Evolutionary conservation across 2,888 invertebrate species (phyloP).

Genomic region (Alcis repandata): DNA sequence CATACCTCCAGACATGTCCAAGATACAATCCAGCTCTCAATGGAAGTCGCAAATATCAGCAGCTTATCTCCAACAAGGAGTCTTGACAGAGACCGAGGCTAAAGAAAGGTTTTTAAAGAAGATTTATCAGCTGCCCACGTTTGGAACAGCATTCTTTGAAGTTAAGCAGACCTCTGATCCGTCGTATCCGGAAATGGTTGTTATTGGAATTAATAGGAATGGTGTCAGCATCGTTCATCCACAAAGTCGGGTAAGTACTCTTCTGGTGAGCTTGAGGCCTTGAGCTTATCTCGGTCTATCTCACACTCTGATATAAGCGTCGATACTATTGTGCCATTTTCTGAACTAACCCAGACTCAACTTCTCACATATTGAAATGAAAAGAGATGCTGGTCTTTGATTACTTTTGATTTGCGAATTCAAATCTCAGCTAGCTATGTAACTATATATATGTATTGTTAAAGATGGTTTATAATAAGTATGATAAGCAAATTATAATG

Average conservation of each 20-base stretch:
- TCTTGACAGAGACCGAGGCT: constrained; percentile 89
- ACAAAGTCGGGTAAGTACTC: constrained; percentile 90
- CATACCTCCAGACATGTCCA: constrained; percentile 92
- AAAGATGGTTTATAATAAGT: no score
- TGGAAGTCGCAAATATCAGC: constrained; percentile 93
- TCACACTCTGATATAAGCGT: no score
- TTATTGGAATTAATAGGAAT: constrained; percentile 96
- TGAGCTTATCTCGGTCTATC: no score
- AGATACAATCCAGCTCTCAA: constrained; percentile 90
- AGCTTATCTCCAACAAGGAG: constrained; percentile 88
- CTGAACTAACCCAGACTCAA: no score
- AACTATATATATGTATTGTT: no score
- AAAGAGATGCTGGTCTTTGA: no score
- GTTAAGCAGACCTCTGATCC: constrained; percentile 96
- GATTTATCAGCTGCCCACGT: constrained; percentile 93
- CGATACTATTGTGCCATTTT: no score
- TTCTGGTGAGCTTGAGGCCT: not conserved
- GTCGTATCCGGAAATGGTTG: constrained; percentile 93
- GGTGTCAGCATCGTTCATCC: constrained; percentile 97
- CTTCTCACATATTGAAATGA: no score
- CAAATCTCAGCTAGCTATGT: no score
- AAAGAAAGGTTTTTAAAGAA: constrained; percentile 93
- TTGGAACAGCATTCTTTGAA: constrained; percentile 98
- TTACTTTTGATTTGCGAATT: no score
- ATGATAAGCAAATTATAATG: no score